Conservation (phyloP, 2,797 vertebrate species). For the Myioborus miniatus region DNA sequence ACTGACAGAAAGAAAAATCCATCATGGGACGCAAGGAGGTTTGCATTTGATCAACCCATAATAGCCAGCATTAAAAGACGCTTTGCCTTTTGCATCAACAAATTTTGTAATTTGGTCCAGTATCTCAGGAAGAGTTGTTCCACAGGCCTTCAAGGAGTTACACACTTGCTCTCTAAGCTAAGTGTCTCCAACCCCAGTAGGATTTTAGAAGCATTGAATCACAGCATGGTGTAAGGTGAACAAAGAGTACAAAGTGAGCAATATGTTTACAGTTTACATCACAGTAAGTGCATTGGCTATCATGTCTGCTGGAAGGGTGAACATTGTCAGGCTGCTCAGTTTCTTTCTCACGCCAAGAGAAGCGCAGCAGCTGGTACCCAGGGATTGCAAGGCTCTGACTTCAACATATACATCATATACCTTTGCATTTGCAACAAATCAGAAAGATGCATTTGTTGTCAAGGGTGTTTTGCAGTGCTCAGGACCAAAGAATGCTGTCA, state of each 20-base stretch:
- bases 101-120: background rate
- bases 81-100: background rate
- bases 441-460: background rate
- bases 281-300: background rate
- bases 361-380: background rate
- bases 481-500: background rate
- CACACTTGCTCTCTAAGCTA: background rate
- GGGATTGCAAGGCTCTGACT: background rate
- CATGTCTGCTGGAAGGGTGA: background rate
- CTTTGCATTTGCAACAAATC: background rate
- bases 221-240: background rate
- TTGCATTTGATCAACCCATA: background rate
- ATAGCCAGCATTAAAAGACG: background rate
- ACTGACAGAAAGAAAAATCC: background rate
- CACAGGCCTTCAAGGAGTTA: background rate
- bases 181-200: background rate
- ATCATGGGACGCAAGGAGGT: background rate
- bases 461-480: background rate
- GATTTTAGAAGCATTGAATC: background rate
- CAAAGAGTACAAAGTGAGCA: background rate
- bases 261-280: background rate
- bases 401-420: background rate
- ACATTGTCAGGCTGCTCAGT: background rate
- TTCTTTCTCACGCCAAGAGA: background rate
- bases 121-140: background rate